Percentiles rank a stretch among this genome's conserved stretches.
Conservation (phyloP, 2,113 vertebrate species). For the Rhegmatorhina hoffmannsi region DNA sequence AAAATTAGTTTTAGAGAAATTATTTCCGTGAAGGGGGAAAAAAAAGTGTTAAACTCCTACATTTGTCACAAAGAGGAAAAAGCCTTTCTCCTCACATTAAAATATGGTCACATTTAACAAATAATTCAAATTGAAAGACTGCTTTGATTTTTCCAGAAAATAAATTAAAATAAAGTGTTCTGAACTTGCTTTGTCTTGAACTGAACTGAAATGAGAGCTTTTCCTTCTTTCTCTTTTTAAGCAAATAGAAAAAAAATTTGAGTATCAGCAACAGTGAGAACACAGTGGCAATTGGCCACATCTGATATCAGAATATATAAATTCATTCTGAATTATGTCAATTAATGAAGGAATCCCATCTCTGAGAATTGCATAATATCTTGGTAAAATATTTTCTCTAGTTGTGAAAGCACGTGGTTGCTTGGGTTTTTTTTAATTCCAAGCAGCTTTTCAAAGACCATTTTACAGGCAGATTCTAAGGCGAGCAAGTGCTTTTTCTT, state of each 20-base stretch:
- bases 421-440: neutral
- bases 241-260: neutral
- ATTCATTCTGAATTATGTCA: neutral
- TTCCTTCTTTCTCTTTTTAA: neutral
- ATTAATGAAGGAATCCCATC: neutral
- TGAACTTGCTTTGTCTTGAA: neutral
- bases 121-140: neutral
- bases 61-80: neutral
- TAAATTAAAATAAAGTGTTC: neutral
- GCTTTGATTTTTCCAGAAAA: neutral
- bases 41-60: neutral
- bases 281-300: neutral
- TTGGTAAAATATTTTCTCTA: neutral
- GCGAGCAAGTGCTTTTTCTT: neutral
- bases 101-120: neutral
- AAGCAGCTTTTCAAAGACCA: neutral
- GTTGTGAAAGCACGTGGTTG: neutral
- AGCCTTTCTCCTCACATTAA: neutral
- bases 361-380: neutral
- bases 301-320: neutral
- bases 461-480: neutral
- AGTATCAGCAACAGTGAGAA: neutral
- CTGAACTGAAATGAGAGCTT: neutral
- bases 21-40: neutral
- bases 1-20: neutral